These are phyloP conservation scores for Drosophila pullipes DNA, from an alignment of 2,888 invertebrate genomes.

Conservation along the genomic window DNA sequence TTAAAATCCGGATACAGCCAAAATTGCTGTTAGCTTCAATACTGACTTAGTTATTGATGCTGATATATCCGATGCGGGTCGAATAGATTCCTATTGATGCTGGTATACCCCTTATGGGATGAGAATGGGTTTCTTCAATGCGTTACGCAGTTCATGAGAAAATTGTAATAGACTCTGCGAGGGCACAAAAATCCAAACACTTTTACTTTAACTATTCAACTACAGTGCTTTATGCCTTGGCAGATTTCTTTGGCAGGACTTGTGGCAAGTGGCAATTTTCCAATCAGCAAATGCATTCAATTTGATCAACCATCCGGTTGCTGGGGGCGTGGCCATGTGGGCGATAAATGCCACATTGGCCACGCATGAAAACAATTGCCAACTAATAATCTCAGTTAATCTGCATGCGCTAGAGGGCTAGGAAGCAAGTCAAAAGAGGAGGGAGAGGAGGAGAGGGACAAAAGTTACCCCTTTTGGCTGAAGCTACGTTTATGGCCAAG, in stretches of 20 bases:
- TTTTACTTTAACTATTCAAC: conserved; percentile 22
- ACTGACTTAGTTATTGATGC: neutral
- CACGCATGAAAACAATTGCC: conserved; percentile 80
- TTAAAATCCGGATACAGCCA: neutral
- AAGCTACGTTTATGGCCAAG: conserved; percentile 45
- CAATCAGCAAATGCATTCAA: conserved; percentile 86
- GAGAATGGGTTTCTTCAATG: neutral
- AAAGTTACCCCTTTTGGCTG: conserved; percentile 8
- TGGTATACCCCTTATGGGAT: neutral
- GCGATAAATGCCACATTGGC: conserved; percentile 67
- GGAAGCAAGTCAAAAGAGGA: conserved; percentile 1
- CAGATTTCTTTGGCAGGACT: conserved; percentile 10
- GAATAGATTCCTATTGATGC: neutral
- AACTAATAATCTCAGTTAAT: conserved; percentile 84
- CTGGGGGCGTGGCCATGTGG: conserved; percentile 45
- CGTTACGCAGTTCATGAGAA: neutral
- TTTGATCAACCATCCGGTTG: conserved; percentile 72
- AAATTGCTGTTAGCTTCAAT: neutral
- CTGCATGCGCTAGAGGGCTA: conserved; percentile 53
- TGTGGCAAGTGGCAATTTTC: conserved; percentile 82
- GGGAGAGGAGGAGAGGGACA: neutral
- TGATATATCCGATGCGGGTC: neutral
- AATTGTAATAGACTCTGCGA: neutral
- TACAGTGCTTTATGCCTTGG: neutral
- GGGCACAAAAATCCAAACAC: conserved; percentile 11